Evolutionary conservation across 2,113 vertebrate genomes (phyloP).

Genomic region (Theristicus caerulescens): DNA sequence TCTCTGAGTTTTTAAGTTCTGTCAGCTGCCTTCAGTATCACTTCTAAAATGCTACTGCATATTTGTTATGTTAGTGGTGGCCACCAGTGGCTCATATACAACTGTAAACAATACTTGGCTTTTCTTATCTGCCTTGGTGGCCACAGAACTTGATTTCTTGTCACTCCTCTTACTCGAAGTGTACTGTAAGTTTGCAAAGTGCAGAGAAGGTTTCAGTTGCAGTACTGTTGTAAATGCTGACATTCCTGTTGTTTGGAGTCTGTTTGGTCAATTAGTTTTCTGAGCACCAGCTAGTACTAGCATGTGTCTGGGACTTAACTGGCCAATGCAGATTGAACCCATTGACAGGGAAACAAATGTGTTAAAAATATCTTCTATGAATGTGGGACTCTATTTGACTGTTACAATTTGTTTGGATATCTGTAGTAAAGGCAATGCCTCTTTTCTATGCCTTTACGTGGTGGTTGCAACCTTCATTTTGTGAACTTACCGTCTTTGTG

Average conservation of each 20-base stretch:
- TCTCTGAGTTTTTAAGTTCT: neutral
- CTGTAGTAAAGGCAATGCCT: neutral
- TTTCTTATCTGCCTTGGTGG: neutral
- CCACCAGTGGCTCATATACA: neutral
- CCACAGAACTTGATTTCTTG: neutral
- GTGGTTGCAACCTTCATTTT: neutral
- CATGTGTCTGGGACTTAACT: neutral
- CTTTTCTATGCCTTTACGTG: neutral
- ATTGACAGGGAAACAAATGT: neutral
- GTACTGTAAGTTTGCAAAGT: neutral
- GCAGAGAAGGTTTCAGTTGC: neutral
- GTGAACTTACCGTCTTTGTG: neutral
- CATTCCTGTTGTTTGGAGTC: neutral
- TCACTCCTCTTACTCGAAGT: neutral
- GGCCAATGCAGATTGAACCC: neutral
- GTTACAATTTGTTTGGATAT: neutral
- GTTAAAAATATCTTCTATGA: neutral
- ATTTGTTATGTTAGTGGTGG: neutral
- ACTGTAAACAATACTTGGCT: neutral
- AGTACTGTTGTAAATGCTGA: neutral
- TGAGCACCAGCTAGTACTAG: neutral
- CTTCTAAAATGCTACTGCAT: neutral
- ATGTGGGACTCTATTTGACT: neutral
- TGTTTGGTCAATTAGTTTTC: neutral
- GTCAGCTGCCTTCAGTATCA: neutral